These are phyloP conservation scores for Diogma glabrata DNA, from an alignment of 2,888 invertebrate species.

Conservation along the genomic window DNA sequence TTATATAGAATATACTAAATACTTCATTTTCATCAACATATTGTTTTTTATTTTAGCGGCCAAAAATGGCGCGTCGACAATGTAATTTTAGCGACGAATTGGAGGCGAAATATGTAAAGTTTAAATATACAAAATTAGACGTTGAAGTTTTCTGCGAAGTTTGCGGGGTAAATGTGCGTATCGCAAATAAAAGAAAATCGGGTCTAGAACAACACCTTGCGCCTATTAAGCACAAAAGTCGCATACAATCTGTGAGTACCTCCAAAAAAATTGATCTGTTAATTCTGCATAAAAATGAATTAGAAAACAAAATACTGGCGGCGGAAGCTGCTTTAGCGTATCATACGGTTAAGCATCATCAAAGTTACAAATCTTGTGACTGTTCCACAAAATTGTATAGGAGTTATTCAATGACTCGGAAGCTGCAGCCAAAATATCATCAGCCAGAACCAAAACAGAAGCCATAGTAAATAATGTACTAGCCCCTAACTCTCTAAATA, in stretches of 20 bases:
- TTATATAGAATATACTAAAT: background rate
- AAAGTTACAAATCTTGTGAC: background rate
- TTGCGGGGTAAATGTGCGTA: no score
- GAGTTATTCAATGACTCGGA: constrained; percentile 9
- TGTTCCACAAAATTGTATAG: background rate
- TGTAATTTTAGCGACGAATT: background rate
- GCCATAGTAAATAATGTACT: constrained; percentile 9
- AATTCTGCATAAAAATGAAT: background rate
- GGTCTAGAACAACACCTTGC: background rate
- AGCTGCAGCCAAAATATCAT: constrained; percentile 9
- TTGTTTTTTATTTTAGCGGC: background rate
- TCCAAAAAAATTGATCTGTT: no score
- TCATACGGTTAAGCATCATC: no score
- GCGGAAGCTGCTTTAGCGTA: no score
- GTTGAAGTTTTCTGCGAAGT: background rate
- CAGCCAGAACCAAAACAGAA: constrained; percentile 9
- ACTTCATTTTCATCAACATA: background rate
- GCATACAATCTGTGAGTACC: background rate
- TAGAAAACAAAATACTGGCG: background rate
- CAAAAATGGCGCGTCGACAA: background rate
- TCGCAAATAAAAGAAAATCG: no score
- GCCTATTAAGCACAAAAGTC: background rate
- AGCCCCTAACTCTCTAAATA: constrained; percentile 8
- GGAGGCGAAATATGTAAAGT: background rate
- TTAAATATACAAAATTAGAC: background rate